Percentiles rank a stretch among this genome's conserved stretches.
phyloP scores from a whole-genome alignment of 2,888 invertebrate species.

The Eumacrocentrus americanus region DNA sequence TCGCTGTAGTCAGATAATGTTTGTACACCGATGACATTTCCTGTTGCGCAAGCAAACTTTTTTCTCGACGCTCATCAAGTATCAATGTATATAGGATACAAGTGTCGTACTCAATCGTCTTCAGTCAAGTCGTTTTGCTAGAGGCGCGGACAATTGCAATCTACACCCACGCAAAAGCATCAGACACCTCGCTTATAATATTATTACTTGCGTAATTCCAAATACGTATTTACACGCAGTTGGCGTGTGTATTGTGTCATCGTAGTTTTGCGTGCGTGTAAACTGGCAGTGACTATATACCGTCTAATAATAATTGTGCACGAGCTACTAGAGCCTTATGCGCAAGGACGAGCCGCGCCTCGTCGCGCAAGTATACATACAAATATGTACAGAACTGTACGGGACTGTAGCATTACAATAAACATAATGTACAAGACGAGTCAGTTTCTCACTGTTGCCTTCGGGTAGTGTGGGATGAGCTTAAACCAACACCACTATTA shows the following conservation, averaged over 20 bases:
- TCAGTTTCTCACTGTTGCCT: neutral
- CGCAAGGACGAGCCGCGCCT: slow-evolving; percentile 44
- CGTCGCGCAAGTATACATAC: neutral
- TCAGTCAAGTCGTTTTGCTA: neutral
- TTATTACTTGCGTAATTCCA: slow-evolving; percentile 21
- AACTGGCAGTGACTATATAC: slow-evolving; percentile 5
- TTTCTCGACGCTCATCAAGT: neutral
- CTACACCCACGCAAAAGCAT: neutral
- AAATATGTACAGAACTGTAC: neutral
- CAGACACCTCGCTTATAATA: neutral
- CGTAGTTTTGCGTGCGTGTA: slow-evolving; percentile 18
- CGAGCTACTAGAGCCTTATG: slow-evolving; percentile 29
- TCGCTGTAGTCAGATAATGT: neutral
- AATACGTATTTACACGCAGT: slow-evolving; percentile 6
- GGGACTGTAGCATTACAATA: neutral
- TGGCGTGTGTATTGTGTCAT: slow-evolving; percentile 25
- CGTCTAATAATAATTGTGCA: slow-evolving; percentile 36
- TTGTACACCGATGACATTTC: neutral
- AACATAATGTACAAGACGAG: neutral
- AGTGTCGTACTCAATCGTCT: neutral
- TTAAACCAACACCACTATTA: neutral
- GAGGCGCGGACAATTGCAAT: neutral
- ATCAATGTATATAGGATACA: neutral
- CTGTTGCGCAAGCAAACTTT: neutral
- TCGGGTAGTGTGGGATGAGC: slow-evolving; percentile 1